Conservation (phyloP, 64 coral and sea anemone genomes). For the Stylophora pistillata region DNA sequence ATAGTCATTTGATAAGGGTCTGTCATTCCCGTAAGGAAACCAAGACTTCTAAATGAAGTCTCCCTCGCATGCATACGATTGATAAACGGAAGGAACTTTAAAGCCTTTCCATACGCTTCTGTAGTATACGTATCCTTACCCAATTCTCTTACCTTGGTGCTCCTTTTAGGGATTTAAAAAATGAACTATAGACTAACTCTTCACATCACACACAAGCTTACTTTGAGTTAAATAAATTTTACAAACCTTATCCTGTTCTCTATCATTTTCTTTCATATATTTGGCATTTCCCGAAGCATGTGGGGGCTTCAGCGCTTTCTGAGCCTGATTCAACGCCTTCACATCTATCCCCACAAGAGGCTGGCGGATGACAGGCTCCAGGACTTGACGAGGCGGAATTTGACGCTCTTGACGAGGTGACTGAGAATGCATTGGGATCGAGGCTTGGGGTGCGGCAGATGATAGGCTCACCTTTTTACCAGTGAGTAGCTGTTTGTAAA, state of each 20-base stretch:
- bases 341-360: constrained; percentile 54
- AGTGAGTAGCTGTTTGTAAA: constrained; percentile 68
- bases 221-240: neutral
- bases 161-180: no score
- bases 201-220: neutral
- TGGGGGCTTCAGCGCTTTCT: constrained; percentile 46
- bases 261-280: constrained; percentile 28
- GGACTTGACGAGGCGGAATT: constrained; percentile 20
- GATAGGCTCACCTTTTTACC: constrained; percentile 67
- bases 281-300: constrained; percentile 42
- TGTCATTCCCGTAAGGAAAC: no score
- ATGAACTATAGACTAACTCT: neutral
- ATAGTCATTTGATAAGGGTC: no score
- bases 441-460: constrained; percentile 23
- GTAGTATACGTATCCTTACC: no score
- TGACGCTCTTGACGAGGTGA: no score
- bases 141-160: no score
- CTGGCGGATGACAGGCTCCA: constrained; percentile 1
- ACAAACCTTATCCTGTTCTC: constrained; percentile 15
- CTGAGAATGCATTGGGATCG: neutral
- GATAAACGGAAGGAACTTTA: no score
- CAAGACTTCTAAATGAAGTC: no score
- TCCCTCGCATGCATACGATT: no score
- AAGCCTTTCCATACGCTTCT: no score
- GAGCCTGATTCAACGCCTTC: constrained; percentile 43